Percentiles rank a stretch among this genome's conserved stretches.
Evolutionary conservation across 2,113 vertebrate species (phyloP).

Genomic region (Salvelinus namaycush): DNA sequence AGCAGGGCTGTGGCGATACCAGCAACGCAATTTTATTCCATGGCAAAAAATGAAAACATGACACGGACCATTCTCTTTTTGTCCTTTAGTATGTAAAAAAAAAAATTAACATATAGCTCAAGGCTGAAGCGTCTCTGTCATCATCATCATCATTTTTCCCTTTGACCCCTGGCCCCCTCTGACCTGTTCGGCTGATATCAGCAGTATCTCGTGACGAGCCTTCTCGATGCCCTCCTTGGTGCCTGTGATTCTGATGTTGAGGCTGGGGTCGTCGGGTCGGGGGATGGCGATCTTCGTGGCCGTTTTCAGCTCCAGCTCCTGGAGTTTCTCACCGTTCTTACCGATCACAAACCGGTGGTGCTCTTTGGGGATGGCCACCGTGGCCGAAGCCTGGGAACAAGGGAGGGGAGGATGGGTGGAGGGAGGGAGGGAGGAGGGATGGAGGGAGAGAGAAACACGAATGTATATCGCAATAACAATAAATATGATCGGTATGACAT

Average conservation of each 20-base stretch:
- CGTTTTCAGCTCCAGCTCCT: constrained; percentile 79
- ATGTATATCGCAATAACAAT: too few species aligned
- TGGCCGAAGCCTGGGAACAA: constrained; percentile 65
- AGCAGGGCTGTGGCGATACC: too few species aligned
- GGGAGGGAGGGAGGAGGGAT: neutral
- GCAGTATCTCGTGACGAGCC: constrained; percentile 74
- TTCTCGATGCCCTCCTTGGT: constrained; percentile 81
- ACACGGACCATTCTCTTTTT: too few species aligned
- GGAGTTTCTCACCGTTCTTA: constrained; percentile 79
- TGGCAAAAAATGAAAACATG: too few species aligned
- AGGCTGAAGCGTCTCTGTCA: neutral
- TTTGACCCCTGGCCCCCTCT: neutral
- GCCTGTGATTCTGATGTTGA: constrained; percentile 75
- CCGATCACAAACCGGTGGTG: constrained; percentile 78
- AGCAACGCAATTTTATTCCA: too few species aligned
- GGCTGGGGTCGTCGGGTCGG: constrained; percentile 73
- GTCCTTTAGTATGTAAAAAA: too few species aligned
- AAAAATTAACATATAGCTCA: too few species aligned
- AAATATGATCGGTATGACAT: too few species aligned
- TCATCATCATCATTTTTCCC: neutral
- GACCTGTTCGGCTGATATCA: constrained; percentile 80
- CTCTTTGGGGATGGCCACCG: constrained; percentile 77
- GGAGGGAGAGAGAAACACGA: neutral
- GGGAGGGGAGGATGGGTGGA: neutral
- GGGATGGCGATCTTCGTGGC: constrained; percentile 78